Percentiles rank a stretch among this genome's conserved stretches.
phyloP scores from a whole-genome alignment of 2,797 vertebrate species.

The Chelmon rostratus region DNA sequence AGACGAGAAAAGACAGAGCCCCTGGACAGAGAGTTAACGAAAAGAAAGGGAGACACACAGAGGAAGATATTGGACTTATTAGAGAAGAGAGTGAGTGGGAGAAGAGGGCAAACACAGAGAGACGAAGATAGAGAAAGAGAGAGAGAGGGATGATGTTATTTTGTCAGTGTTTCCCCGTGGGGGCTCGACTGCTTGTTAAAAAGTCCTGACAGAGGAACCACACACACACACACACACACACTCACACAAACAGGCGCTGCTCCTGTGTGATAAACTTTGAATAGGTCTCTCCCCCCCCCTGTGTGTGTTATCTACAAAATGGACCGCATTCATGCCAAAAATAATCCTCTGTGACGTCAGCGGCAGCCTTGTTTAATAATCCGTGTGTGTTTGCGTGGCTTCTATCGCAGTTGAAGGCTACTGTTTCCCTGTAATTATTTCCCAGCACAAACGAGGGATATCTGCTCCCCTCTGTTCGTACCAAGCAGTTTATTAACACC shows the following conservation, averaged over 20 bases:
- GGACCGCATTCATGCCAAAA: slow-evolving; percentile 51
- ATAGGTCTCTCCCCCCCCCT: slow-evolving; percentile 38
- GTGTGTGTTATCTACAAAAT: slow-evolving; percentile 54
- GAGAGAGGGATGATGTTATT: slow-evolving; percentile 72
- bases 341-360: slow-evolving; percentile 63
- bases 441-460: slow-evolving; percentile 47
- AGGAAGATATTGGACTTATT: slow-evolving; percentile 73
- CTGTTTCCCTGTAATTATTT: slow-evolving; percentile 54
- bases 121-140: slow-evolving; percentile 9
- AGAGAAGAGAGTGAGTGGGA: slow-evolving; percentile 66
- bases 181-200: slow-evolving; percentile 82
- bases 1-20: slow-evolving; percentile 65
- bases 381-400: background rate
- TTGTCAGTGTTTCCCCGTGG: slow-evolving; percentile 81
- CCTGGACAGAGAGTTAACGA: slow-evolving; percentile 61
- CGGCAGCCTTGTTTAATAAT: slow-evolving; percentile 44
- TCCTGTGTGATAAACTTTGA: slow-evolving; percentile 61
- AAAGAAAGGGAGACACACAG: slow-evolving; percentile 59
- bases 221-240: slow-evolving; percentile 52
- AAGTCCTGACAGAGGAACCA: slow-evolving; percentile 84
- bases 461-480: slow-evolving; percentile 22
- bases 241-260: slow-evolving; percentile 19
- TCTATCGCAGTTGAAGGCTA: slow-evolving; percentile 44
- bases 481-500: slow-evolving; percentile 26
- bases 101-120: slow-evolving; percentile 58